A percentile compares a stretch with the other conserved stretches of the same genome.
phyloP scores from a whole-genome alignment of 2,888 invertebrate species.

The Mylabris sibirica region DNA sequence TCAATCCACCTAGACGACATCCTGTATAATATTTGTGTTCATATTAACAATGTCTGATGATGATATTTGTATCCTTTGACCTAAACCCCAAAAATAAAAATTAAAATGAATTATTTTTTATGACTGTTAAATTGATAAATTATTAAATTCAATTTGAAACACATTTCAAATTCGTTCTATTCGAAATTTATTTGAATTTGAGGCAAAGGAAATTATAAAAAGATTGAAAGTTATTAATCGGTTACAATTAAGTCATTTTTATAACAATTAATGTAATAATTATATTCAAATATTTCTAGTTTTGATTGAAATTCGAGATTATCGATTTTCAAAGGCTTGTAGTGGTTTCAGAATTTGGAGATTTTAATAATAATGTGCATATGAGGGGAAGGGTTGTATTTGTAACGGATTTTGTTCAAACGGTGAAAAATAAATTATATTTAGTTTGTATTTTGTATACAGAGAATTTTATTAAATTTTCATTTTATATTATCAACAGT shows the following conservation, averaged over 20 bases:
- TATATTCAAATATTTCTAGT: not conserved
- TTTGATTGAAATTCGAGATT: not conserved
- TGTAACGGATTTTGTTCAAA: not conserved
- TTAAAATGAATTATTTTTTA: slow-evolving; percentile 41
- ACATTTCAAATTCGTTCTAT: slow-evolving; percentile 26
- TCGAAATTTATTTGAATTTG: slow-evolving; percentile 9
- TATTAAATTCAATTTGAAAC: not conserved
- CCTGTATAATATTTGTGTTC: slow-evolving; percentile 30
- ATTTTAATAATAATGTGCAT: not conserved
- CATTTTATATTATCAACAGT: not conserved
- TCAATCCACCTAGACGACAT: too few species aligned
- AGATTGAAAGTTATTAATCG: not conserved
- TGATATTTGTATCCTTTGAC: slow-evolving; percentile 40
- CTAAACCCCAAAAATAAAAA: slow-evolving; percentile 36
- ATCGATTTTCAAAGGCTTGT: not conserved
- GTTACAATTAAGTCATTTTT: not conserved
- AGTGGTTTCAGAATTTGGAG: not conserved
- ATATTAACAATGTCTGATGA: slow-evolving; percentile 29
- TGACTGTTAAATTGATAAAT: slow-evolving; percentile 16
- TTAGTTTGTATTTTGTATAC: not conserved
- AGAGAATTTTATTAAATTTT: not conserved
- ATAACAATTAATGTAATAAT: not conserved
- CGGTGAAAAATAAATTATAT: not conserved
- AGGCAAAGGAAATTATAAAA: not conserved
- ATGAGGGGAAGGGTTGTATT: not conserved